A percentile compares a stretch with the other conserved stretches of the same genome.
Conservation (phyloP, 2,888 invertebrate species). For the Halocaridina rubra region DNA sequence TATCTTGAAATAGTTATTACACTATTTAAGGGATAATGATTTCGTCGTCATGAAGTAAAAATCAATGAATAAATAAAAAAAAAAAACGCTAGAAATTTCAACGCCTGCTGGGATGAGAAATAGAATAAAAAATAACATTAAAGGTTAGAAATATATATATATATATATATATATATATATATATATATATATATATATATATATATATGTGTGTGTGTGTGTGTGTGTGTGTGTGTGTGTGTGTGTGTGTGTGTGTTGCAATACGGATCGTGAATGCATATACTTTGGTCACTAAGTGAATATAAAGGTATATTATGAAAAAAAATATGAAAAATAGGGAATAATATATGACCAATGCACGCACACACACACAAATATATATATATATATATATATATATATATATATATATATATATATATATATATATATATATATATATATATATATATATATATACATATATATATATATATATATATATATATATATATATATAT, state of each 20-base stretch:
- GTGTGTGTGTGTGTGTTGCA: neutral
- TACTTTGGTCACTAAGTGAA: too few relatives aligned
- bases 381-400: neutral
- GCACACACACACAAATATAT: too few relatives aligned
- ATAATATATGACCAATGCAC: neutral
- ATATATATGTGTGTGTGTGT: neutral
- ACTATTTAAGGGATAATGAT: neutral
- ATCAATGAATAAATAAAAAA: neutral
- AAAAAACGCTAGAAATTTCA: neutral
- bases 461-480: conserved; percentile 20
- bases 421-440: neutral
- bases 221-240: neutral
- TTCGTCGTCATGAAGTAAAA: neutral
- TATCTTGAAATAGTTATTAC: too few relatives aligned
- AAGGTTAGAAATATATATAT: neutral
- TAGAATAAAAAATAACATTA: neutral
- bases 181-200: neutral
- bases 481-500: conserved; percentile 5
- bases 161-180: neutral
- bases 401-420: conserved; percentile 18
- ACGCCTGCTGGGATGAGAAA: neutral
- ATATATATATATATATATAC: neutral
- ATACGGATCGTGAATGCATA: neutral
- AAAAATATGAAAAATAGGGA: neutral
- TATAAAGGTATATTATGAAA: too few relatives aligned